Evolutionary conservation across 1,140 invertebrate genomes (phyloP).

Genomic region (Pseudomyrmex gracilis): DNA sequence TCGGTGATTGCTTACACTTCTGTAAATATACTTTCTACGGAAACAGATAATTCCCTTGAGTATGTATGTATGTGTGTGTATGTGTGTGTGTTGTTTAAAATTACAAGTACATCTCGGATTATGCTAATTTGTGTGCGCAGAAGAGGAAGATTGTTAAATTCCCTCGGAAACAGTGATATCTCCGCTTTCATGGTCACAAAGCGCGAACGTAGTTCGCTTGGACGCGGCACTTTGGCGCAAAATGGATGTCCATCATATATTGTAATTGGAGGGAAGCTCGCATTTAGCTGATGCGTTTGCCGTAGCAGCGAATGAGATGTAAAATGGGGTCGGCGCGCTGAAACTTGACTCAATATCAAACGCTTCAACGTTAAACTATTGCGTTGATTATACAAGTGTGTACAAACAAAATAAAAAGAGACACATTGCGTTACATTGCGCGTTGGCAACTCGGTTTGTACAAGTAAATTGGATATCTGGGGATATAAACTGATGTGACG

Average conservation of each 20-base stretch:
- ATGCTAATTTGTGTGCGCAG: neutral
- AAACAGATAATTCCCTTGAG: neutral
- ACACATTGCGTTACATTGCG: constrained; percentile 24
- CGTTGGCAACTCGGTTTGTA: constrained; percentile 35
- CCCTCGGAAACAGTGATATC: constrained; percentile 2
- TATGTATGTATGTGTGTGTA: too few relatives aligned
- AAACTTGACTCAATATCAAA: constrained; percentile 59
- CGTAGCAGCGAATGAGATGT: constrained; percentile 37
- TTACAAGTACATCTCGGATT: constrained; percentile 14
- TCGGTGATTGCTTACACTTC: too few relatives aligned
- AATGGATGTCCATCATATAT: constrained; percentile 29
- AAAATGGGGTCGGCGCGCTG: constrained; percentile 19
- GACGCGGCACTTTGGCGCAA: constrained; percentile 17
- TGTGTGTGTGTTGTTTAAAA: neutral
- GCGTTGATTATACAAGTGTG: constrained; percentile 46
- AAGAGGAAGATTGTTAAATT: constrained; percentile 27
- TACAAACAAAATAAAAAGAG: constrained; percentile 47
- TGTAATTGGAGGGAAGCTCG: constrained; percentile 36
- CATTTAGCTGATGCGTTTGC: constrained; percentile 24
- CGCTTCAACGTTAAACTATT: constrained; percentile 6
- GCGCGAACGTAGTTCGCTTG: constrained; percentile 9
- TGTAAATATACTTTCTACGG: neutral
- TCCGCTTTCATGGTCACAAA: constrained; percentile 27
- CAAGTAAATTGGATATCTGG: constrained; percentile 57
- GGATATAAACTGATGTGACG: constrained; percentile 37